phyloP scores from a whole-genome alignment of 2,888 invertebrate species.

The Pomacea canaliculata region DNA sequence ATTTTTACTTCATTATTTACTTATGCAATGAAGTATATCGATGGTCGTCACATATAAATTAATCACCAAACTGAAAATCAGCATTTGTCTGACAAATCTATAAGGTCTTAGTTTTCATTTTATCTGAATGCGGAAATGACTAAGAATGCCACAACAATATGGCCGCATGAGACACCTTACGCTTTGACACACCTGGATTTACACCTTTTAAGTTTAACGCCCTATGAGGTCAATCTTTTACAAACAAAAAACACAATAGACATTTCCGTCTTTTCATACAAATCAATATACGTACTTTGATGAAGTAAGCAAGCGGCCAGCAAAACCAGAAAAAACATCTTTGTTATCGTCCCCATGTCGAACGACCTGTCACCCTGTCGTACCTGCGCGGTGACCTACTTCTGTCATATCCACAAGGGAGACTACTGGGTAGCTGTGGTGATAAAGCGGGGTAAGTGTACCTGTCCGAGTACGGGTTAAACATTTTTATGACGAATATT shows the following conservation, averaged over 20 bases:
- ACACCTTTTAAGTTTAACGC: too few species aligned
- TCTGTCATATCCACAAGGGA: background rate
- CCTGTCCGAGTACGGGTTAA: too few species aligned
- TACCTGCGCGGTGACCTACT: conserved; percentile 23
- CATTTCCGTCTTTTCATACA: too few species aligned
- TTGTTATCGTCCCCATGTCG: conserved; percentile 16
- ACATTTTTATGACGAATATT: too few species aligned
- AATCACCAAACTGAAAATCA: background rate
- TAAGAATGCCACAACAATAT: background rate
- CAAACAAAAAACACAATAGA: too few species aligned
- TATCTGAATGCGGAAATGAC: conserved; percentile 12
- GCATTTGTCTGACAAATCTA: background rate
- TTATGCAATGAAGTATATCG: too few species aligned
- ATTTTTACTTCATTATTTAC: too few species aligned
- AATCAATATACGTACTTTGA: conserved; percentile 5
- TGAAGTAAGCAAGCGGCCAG: background rate
- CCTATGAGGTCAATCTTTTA: too few species aligned
- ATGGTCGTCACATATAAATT: background rate
- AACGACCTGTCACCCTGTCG: conserved; percentile 12
- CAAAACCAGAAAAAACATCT: background rate
- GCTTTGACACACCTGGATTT: too few species aligned
- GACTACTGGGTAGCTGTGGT: background rate
- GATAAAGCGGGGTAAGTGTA: too few species aligned
- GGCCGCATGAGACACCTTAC: too few species aligned
- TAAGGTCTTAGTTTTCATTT: background rate